Evolutionary conservation across 1,140 invertebrate species (phyloP), one percentile per base, ranked within the genome.

Genomic region (Telenomus remus): DNA sequence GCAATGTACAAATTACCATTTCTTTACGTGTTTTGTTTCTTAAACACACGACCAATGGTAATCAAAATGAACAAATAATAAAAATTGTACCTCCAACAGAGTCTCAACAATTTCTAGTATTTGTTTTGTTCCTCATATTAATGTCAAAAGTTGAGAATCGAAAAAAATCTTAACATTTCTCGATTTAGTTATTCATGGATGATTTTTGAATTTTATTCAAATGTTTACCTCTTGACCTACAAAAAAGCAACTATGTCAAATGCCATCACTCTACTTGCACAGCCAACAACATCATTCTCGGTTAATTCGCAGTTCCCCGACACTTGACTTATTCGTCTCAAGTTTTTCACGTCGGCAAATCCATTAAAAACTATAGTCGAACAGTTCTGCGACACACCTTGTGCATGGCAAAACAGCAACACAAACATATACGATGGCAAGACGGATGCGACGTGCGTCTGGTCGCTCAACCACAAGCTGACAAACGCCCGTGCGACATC

Each of bases 361-460:
- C 55, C 51, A 74, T 66, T 64, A 68, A 47, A 72, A 66, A 74
- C 68, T 68, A 68, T 64, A 65, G 59, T 34, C 44, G 49, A 68
- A 65, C 56, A 64, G 64, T 64, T 76, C 56, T 47, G 72, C 4
- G 43, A 13, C 19, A 76, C 69, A 51, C 50, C 42, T 46, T 8
- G 68, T 69, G 66, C 59, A 69, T 71, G 37, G 54, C 55, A 56
- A 74, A 74, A 35, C 63, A 56, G 44, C 16, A 37, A 14, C 6
- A 33, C 6, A 13, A 19, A 47, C 7, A 7, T 37, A 15, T 12
- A 43, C 61, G 69, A 27, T 27, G 70, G 70, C 71, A 84, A 84
- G 83, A 86, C 80, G 59, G 78, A 85, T 86, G 81, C 78, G 81
- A 85, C 76, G 69, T 79, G 80, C 79, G 80, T 74, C 76, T 81